Evolutionary conservation across 2,113 vertebrate species (phyloP).

Genomic region (Bos taurus): ARS-UCD2.0 NC_037351.1:32369501-32370000

Average conservation of each 20-base stretch:
- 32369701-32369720: neutral
- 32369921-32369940: neutral
- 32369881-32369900: neutral
- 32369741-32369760: neutral
- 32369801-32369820: neutral
- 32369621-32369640: neutral
- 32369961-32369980: neutral
- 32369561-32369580: neutral
- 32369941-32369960: accelerated
- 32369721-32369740: neutral
- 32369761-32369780: neutral
- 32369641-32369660: neutral
- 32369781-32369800: neutral
- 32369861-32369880: neutral
- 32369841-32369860: neutral
- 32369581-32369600: neutral
- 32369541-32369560: neutral
- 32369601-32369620: neutral
- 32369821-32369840: neutral
- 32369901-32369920: neutral
- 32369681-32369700: neutral
- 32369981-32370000: neutral
- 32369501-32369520: neutral
- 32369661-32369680: neutral
- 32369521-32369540: neutral